Base-by-base conservation (phyloP, 1,140 invertebrate species). In the Trissolcus basalis region DNA sequence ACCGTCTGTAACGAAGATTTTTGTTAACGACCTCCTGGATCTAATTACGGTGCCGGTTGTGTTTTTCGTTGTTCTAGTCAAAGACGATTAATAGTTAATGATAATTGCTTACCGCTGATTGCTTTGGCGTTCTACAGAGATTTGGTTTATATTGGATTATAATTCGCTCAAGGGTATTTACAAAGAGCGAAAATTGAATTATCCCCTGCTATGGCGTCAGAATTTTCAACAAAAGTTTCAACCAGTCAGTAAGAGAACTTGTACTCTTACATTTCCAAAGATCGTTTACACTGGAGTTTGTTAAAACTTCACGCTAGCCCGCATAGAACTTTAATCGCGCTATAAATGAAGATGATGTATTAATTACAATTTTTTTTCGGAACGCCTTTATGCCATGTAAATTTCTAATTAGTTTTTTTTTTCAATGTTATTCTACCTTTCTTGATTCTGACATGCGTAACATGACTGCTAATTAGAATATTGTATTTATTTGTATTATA, bases 281-380 rank as follows among this genome's bases (percentile, higher is more conserved):
- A 47, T 39, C 43, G 41, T 64, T 64, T 39, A 64, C 49, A 14
- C 54, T 12, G 12, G 12, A 55, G 50, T 64, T 64, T 55, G 43
- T 54, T 47, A 16, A 14, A 64, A 64, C 13, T 64, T 39, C 10
- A 64, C 13, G 43, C 54, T 41, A 14, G 14, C 19, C 14, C n/a
- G 19, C 33, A 13, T 48, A 47, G 48, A 64, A 64, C 39, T 47
- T 64, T 47, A 64, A 64, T 54, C 51, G 27, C 14, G 33, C 35
- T 13, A 36, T 64, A 27, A 64, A 55, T 9, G 41, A 45, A 6
- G 6, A 27, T 27, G 1, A 27, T 6, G 19, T 27, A 3, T 1
- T 27, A 27, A 27, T n/a, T n/a, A n/a, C n/a, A n/a, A n/a, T n/a
- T n/a, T n/a, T n/a, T n/a, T n/a, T 27, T 27, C 6, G 19, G 2